These are phyloP conservation scores for Mirza zaza DNA, from an alignment of 2,113 vertebrate species.

Conservation along the genomic window DNA sequence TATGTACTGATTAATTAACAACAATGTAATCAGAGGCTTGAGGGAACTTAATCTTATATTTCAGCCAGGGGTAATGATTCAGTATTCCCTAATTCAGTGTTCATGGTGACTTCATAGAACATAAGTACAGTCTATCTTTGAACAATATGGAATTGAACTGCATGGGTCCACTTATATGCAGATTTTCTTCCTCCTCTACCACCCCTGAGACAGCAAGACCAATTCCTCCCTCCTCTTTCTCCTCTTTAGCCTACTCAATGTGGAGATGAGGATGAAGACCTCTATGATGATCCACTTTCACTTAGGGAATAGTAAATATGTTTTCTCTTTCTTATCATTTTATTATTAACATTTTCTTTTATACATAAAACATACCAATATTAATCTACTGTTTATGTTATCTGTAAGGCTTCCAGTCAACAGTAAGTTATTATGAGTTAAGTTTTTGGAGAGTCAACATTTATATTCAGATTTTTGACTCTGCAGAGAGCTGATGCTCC, in stretches of 20 bases:
- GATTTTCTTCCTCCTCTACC: too few species aligned
- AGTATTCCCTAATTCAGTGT: not conserved
- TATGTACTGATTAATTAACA: not conserved
- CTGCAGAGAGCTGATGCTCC: too few species aligned
- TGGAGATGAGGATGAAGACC: too few species aligned
- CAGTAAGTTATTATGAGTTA: not conserved
- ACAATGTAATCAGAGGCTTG: not conserved
- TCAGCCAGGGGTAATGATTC: not conserved
- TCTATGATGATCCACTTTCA: too few species aligned
- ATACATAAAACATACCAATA: not conserved
- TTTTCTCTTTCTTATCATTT: not conserved
- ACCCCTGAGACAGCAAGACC: too few species aligned
- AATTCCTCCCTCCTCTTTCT: too few species aligned
- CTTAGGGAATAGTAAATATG: not conserved
- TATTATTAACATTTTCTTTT: not conserved
- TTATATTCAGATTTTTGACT: not conserved
- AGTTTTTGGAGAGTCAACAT: not conserved
- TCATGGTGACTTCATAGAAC: not conserved
- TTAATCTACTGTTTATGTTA: not conserved
- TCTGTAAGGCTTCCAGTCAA: too few species aligned
- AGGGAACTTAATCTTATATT: not conserved
- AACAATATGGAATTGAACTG: not conserved
- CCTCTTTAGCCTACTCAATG: too few species aligned
- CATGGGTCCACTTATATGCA: not conserved
- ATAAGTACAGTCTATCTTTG: not conserved